Evolutionary conservation across 2,113 vertebrate species (phyloP).

Genomic region (Nannospalax galili): DNA sequence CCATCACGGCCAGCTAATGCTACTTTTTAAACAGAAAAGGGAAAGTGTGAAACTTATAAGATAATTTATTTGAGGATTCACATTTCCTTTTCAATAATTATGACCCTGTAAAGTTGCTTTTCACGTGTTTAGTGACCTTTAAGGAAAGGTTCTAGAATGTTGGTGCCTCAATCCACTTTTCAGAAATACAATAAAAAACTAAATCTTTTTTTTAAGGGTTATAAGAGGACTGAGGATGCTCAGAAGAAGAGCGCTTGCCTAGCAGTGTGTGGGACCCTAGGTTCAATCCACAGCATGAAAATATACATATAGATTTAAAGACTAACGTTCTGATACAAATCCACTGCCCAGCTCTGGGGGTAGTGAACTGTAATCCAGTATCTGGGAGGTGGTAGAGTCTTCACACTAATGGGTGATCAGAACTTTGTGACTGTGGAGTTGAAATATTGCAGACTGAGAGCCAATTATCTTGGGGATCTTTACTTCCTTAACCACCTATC

Average conservation of each 20-base stretch:
- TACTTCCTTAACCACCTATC: too few species aligned
- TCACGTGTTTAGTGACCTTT: conserved; percentile 38
- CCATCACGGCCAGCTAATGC: too few species aligned
- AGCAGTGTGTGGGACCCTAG: background rate
- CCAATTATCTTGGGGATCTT: too few species aligned
- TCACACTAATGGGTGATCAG: too few species aligned
- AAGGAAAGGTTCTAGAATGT: conserved; percentile 41
- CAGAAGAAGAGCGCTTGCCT: background rate
- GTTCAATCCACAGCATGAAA: background rate
- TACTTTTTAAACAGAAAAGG: conserved; percentile 45
- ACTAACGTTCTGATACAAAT: too few species aligned
- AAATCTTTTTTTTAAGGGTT: too few species aligned
- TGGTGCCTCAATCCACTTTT: conserved; percentile 20
- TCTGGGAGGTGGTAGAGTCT: too few species aligned
- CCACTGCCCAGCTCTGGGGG: too few species aligned
- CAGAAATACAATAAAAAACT: conserved; percentile 72
- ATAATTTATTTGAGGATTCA: conserved; percentile 76
- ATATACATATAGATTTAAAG: background rate
- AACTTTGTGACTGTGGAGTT: too few species aligned
- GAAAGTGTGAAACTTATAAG: conserved; percentile 78
- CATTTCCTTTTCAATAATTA: conserved; percentile 63
- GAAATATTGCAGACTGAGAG: too few species aligned
- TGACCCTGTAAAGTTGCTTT: conserved; percentile 60
- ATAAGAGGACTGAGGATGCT: background rate
- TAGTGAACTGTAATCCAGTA: too few species aligned